Conservation (phyloP, 1,140 invertebrate genomes). For the Leptinotarsa undecemlineata region DNA sequence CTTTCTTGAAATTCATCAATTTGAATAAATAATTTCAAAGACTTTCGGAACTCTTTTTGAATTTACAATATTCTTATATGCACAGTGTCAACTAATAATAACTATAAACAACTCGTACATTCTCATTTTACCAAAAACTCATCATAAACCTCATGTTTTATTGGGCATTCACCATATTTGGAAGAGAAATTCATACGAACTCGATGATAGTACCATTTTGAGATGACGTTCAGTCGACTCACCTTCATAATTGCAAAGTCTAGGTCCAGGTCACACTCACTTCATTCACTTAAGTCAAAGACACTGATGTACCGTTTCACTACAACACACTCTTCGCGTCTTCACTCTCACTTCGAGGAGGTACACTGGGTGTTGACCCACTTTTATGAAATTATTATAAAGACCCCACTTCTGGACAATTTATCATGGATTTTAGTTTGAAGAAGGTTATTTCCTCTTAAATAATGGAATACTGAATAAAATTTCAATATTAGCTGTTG, state of each 20-base stretch:
- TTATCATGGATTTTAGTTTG: not conserved
- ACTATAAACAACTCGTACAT: too few relatives aligned
- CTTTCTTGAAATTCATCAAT: too few relatives aligned
- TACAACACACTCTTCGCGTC: slow-evolving; percentile 9
- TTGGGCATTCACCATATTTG: too few relatives aligned
- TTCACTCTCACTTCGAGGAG: slow-evolving; percentile 22
- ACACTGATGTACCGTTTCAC: slow-evolving; percentile 12
- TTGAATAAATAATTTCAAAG: too few relatives aligned
- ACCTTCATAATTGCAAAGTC: slow-evolving; percentile 15
- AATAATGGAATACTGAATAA: too few relatives aligned
- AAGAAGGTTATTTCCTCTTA: too few relatives aligned
- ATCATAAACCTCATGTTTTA: too few relatives aligned
- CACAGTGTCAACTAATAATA: too few relatives aligned
- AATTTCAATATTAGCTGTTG: too few relatives aligned
- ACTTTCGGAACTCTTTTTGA: too few relatives aligned
- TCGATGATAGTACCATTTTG: not conserved
- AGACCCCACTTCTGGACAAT: not conserved
- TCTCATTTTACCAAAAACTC: too few relatives aligned
- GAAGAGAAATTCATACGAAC: not conserved
- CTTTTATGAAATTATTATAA: slow-evolving; percentile 5
- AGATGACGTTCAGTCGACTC: not conserved
- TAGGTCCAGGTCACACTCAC: slow-evolving; percentile 21
- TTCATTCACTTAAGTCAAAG: slow-evolving; percentile 11
- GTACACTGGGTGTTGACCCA: slow-evolving; percentile 8
- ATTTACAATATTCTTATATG: too few relatives aligned